Percentiles rank a stretch among this genome's conserved stretches.
These are phyloP conservation scores for Alsophila aescularia DNA, from an alignment of 2,888 invertebrate species.

Conservation along the genomic window DNA sequence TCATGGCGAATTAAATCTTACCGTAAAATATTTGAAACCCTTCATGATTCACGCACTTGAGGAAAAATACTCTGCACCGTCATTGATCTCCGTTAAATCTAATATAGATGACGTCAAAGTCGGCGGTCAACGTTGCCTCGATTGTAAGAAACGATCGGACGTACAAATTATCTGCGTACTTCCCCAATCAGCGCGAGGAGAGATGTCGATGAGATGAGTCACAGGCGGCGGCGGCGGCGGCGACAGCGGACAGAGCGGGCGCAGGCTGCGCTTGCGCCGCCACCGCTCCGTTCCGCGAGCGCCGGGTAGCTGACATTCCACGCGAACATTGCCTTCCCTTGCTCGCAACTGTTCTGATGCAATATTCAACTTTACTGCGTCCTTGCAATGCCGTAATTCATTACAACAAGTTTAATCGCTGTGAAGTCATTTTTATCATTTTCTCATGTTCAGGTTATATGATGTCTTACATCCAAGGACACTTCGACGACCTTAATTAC, in stretches of 20 bases:
- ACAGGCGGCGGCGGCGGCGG: constrained; percentile 42
- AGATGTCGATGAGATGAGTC: constrained; percentile 67
- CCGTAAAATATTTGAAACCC: constrained; percentile 19
- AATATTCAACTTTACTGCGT: constrained; percentile 84
- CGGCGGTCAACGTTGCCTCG: constrained; percentile 45
- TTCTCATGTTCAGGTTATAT: constrained; percentile 65
- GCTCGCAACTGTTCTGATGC: constrained; percentile 78
- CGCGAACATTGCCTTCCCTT: constrained; percentile 78
- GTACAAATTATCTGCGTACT: constrained; percentile 65
- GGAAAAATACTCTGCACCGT: constrained; percentile 39
- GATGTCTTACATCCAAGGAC: constrained; percentile 69
- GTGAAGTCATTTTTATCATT: constrained; percentile 75
- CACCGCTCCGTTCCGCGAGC: constrained; percentile 2
- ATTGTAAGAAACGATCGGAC: constrained; percentile 52
- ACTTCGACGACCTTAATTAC: constrained; percentile 72
- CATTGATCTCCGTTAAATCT: constrained; percentile 39
- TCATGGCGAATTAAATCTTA: background rate
- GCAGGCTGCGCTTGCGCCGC: constrained; percentile 41
- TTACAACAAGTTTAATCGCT: constrained; percentile 78
- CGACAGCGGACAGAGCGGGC: constrained; percentile 29
- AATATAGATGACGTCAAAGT: constrained; percentile 60
- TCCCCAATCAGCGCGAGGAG: constrained; percentile 63
- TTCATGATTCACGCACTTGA: constrained; percentile 44
- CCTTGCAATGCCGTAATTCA: constrained; percentile 85
- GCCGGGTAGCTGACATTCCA: constrained; percentile 68